Evolutionary conservation across 2,797 vertebrate species (phyloP).

Genomic region (Ambastaia sidthimunki): DNA sequence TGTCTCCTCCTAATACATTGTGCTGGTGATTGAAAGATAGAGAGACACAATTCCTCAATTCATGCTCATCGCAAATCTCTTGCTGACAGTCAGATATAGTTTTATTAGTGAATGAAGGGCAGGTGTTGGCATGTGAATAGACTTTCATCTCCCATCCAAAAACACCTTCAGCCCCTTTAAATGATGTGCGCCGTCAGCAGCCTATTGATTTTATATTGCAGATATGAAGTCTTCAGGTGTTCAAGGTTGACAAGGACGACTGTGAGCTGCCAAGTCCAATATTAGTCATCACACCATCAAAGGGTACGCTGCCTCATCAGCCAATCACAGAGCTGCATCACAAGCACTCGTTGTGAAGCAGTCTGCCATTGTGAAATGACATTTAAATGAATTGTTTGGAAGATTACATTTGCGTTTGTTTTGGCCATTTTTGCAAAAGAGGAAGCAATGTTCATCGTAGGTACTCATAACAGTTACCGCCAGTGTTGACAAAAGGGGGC

Average conservation of each 20-base stretch:
- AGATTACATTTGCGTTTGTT: not conserved
- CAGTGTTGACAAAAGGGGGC: not conserved
- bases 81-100: conserved; percentile 39
- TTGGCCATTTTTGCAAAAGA: not conserved
- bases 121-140: conserved; percentile 19
- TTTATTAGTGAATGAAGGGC: conserved; percentile 32
- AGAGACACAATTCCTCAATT: conserved; percentile 10
- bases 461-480: not conserved
- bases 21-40: conserved; percentile 14
- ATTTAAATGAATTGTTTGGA: not conserved
- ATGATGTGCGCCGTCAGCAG: conserved; percentile 63
- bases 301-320: conserved; percentile 11
- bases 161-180: conserved; percentile 44
- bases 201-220: conserved; percentile 71
- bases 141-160: conserved; percentile 41
- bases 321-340: conserved; percentile 22
- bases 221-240: conserved; percentile 66
- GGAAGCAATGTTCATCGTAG: not conserved
- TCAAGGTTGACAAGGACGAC: conserved; percentile 70
- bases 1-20: conserved; percentile 27
- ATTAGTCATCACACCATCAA: conserved; percentile 49
- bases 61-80: conserved; percentile 33
- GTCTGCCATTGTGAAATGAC: conserved; percentile 14
- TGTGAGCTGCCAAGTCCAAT: conserved; percentile 57
- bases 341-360: not conserved